Base-by-base conservation (phyloP, 2,888 invertebrate species). In the Stenodema calcarata region DNA sequence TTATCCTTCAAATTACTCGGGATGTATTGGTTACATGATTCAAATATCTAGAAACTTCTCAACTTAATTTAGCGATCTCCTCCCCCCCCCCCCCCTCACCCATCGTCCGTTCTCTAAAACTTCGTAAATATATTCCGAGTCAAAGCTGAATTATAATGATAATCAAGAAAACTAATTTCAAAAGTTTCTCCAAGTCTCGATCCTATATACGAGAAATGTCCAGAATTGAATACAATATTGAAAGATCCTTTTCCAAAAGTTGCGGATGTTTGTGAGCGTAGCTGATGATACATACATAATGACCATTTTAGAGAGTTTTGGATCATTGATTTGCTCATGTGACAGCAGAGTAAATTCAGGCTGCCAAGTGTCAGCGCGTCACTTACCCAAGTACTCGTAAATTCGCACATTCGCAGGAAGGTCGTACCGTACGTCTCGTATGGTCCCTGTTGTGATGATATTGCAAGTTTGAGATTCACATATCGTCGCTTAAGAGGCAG, bases 11-110 rank as follows among this genome's bases (percentile, higher is more conserved):
- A 84, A 84, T 84, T 84, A 84, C 84, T 70, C 47, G 84, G 62
- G 84, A 84, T 84, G 84, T 84, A 84, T 84, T 84, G 84, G 84
- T 84, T 84, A 84, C 84, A 84, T 84, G 84, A 84, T 75, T 84
- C 84, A 84, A 84, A 84, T 84, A 84, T 84, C 84, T 84, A 84
- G 84, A 84, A 84, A 84, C 84, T 84, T 84, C 73, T 62, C 84
- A 84, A 84, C 84, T 73, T 84, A 70, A 84, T 84, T 84, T 84
- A 69, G 82, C 84, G 35, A 75, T 44, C 84, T 30, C 47, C 83
- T n/a, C 12, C 79, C 41, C 50, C 42, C n/a, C 35, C 35, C 7
- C 35, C 35, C 78, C 76, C 16, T 81, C 23, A 0, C 80, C 27
- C 28, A 42, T 28, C 44, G 42, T 69, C 12, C 35, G 69, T 82